Percentiles rank a stretch among this genome's conserved stretches.
Conservation (phyloP, 2,113 vertebrate species). For the Rhinolophus ferrumequinum region DNA sequence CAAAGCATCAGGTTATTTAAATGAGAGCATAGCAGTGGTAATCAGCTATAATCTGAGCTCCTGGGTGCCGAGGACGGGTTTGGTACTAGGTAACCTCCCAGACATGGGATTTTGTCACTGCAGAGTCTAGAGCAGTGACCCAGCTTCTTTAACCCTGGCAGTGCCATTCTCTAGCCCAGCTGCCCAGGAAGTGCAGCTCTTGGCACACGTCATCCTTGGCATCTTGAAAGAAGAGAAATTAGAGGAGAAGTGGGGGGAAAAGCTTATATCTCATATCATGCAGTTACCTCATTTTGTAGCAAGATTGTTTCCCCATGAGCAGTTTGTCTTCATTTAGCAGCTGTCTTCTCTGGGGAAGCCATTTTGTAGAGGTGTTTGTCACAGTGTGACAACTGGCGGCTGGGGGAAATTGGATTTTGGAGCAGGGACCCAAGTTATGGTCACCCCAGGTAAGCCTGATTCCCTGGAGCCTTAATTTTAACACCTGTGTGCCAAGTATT, state of each 20-base stretch:
- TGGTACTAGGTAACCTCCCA: background rate
- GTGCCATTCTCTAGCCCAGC: background rate
- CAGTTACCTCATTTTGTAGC: conserved; percentile 69
- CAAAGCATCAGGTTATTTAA: background rate
- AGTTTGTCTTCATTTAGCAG: conserved; percentile 80
- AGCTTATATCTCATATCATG: conserved; percentile 52
- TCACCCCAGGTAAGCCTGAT: conserved; percentile 74
- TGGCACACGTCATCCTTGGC: background rate
- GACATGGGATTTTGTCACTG: background rate
- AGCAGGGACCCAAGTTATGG: conserved; percentile 72
- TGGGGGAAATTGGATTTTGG: conserved; percentile 72
- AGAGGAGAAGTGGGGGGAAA: conserved; percentile 31
- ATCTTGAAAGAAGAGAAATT: conserved; percentile 60
- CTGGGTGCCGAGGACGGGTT: background rate
- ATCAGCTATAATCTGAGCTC: background rate
- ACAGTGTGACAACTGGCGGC: conserved; percentile 65
- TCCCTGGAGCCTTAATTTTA: conserved; percentile 31
- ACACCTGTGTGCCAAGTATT: background rate
- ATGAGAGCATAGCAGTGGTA: background rate
- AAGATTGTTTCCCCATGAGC: conserved; percentile 72
- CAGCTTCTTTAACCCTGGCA: background rate
- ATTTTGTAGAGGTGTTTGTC: conserved; percentile 79
- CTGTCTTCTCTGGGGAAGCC: conserved; percentile 72
- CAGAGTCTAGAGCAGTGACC: background rate
- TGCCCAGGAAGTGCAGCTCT: background rate